Base-by-base conservation (phyloP, 2,113 vertebrate species). In the Erythrocercus mccallii region DNA sequence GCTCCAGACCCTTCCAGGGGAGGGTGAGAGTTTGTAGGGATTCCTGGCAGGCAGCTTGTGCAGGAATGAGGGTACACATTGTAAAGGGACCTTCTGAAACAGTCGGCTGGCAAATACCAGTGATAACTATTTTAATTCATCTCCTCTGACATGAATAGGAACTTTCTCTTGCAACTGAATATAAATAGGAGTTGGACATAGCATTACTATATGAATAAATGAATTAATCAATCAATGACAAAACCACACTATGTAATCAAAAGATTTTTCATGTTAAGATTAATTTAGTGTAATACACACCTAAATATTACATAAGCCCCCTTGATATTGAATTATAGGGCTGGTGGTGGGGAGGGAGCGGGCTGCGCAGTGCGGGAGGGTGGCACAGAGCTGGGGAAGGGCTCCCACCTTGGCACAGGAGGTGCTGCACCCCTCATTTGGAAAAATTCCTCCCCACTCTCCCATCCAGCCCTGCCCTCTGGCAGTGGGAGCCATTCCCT, bases 221-320 rank as follows among this genome's bases (percentile, higher is more conserved):
- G 97, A 98, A 97, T 98, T 97, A 97, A 98, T 98, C 98, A 96
- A 98, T 98, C 98, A 98, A 94, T 98, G 98, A 97, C 98, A 98
- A 94, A 97, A 95, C 31, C 94, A 83, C 91, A 94, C 97, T 96
- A 88, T 96, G 95, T 97, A 98, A 98, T 98, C 97, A 98, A 98
- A 98, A 97, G 94, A 98, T 97, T 98, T 98, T 98, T 98, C 97
- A 97, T 96, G 97, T 97, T 97, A 95, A 98, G 98, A 98, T 97
- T 98, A 98, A 98, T 98, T 97, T 97, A 94, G 96, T 98, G 97
- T 97, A 98, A 98, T 97, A 96, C 97, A 94, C 58, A 56, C 96
- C 97, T 98, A 97, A 98, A 98, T 98, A 98, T 98, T 98, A 96
- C 97, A 98, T 98, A 98, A 98, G 95, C 87, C 95, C 81, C 86